Evolutionary conservation across 1,140 invertebrate species (phyloP).

Genomic region (Hermatobates lingyangjiaoensis): DNA sequence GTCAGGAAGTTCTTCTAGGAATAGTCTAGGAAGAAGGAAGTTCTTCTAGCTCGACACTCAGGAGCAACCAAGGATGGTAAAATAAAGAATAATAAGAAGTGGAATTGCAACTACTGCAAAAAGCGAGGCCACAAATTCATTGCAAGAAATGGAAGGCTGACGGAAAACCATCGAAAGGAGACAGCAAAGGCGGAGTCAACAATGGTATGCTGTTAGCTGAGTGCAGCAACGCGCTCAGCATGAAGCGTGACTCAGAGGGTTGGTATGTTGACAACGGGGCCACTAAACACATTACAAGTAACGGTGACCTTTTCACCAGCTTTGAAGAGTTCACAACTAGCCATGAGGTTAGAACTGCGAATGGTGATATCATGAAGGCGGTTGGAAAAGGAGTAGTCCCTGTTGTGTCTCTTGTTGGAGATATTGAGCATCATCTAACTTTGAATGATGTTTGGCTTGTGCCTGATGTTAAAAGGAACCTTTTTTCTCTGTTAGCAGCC

Average conservation of each 20-base stretch:
- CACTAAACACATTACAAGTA: slow-evolving; percentile 19
- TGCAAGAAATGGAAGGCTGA: neutral
- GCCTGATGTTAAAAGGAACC: slow-evolving; percentile 18
- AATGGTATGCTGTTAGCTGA: neutral
- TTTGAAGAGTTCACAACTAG: slow-evolving; percentile 15
- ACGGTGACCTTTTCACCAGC: slow-evolving; percentile 15
- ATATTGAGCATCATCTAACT: slow-evolving; percentile 10
- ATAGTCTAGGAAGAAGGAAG: neutral
- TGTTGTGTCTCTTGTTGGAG: slow-evolving; percentile 13
- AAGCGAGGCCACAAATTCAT: neutral
- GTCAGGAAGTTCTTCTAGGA: neutral
- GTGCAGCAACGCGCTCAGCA: neutral
- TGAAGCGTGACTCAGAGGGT: slow-evolving; percentile 12
- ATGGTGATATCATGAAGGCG: slow-evolving; percentile 16
- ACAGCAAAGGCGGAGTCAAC: neutral
- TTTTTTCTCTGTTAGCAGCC: slow-evolving; percentile 21
- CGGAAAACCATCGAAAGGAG: neutral
- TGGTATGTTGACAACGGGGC: slow-evolving; percentile 22
- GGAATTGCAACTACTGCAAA: neutral
- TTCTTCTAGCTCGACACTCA: too few species aligned
- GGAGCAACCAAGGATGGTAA: neutral
- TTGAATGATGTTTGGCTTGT: slow-evolving; percentile 20
- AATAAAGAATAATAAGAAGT: neutral
- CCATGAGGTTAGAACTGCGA: slow-evolving; percentile 15
- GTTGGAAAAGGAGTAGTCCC: slow-evolving; percentile 17